phyloP scores from a whole-genome alignment of 2,888 invertebrate genomes.

The Mesorhabditis sp. region DNA sequence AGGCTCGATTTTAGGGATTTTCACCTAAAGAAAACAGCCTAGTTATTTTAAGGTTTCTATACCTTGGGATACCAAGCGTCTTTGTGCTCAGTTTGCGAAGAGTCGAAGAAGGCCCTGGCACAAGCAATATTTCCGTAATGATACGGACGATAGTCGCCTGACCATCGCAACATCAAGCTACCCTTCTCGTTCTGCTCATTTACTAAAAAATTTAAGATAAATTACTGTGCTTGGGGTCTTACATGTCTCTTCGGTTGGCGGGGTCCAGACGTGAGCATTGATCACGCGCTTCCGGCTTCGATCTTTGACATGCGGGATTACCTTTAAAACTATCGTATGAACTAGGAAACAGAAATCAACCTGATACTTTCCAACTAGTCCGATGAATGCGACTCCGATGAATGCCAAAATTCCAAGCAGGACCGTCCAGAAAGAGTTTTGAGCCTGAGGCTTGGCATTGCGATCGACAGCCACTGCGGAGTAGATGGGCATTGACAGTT shows the following conservation, averaged over 20 bases:
- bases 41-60: background rate
- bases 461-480: background rate
- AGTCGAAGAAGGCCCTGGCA: background rate
- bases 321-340: too few species aligned
- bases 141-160: background rate
- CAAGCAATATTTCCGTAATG: background rate
- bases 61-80: background rate
- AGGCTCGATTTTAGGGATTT: background rate
- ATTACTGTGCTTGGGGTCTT: too few species aligned
- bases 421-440: too few species aligned
- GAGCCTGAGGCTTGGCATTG: too few species aligned
- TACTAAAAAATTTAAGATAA: background rate
- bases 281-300: conserved; percentile 22
- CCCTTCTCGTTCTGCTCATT: background rate
- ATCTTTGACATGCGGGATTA: background rate
- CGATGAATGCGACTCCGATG: too few species aligned
- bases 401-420: too few species aligned
- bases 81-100: background rate
- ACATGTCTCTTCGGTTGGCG: conserved; percentile 16
- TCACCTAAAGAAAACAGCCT: background rate
- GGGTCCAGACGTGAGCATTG: conserved; percentile 26
- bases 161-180: background rate
- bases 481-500: background rate
- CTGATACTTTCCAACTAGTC: too few species aligned
- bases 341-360: too few species aligned